A percentile compares a stretch with the other conserved stretches of the same genome.
Conservation (phyloP, 1,140 invertebrate genomes). For the Brachionus koreanus region DNA sequence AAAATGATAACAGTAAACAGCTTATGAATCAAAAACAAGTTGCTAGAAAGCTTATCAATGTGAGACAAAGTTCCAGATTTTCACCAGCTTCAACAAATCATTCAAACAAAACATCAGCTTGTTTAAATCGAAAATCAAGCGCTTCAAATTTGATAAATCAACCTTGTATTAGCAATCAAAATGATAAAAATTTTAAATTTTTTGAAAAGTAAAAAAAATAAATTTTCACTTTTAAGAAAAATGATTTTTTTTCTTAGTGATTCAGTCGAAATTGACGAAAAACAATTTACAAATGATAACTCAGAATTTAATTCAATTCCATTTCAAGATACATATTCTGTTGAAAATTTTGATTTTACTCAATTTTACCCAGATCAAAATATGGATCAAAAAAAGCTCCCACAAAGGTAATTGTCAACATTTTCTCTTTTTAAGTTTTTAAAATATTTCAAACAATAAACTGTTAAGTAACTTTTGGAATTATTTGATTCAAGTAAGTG, state of each 20-base stretch:
- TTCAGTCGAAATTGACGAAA: not conserved
- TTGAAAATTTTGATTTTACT: not conserved
- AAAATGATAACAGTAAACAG: not conserved
- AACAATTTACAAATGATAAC: not conserved
- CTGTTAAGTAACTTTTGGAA: not conserved
- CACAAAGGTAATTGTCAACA: not conserved
- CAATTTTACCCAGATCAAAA: not conserved
- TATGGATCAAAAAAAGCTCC: not conserved
- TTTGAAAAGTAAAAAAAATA: not conserved
- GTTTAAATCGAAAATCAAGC: not conserved
- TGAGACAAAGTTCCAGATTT: constrained; percentile 6
- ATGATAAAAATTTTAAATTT: not conserved
- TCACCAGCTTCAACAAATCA: not conserved
- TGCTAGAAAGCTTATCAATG: not conserved
- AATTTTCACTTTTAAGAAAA: not conserved
- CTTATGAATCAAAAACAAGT: not conserved
- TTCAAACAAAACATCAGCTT: not conserved
- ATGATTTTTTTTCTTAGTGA: not conserved
- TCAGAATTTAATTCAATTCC: not conserved
- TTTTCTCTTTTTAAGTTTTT: not conserved
- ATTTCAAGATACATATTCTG: not conserved
- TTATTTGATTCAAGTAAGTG: constrained; percentile 27
- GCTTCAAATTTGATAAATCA: not conserved
- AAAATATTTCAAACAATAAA: not conserved
- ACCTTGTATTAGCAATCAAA: not conserved